Evolutionary conservation across 2,113 vertebrate genomes (phyloP), one percentile per base, ranked within the genome.

Genomic region (Otis tarda): DNA sequence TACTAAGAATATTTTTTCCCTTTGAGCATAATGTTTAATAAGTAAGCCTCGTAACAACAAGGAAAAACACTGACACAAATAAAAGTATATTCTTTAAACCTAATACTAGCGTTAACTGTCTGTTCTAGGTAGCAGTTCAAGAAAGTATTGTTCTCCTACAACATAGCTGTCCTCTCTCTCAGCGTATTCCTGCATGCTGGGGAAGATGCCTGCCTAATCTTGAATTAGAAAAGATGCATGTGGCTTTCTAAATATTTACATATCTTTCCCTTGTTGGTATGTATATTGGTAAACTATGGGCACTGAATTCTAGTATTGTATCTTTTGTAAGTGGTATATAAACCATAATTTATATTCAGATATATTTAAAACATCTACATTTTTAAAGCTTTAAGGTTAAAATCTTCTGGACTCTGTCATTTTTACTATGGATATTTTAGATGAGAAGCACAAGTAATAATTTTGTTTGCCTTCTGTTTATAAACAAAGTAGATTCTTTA

Each of bases 191-290:
- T 97, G 98, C 98, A 97, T 98, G 97, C 90, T 96, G 97, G 71
- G 94, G 94, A 97, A 90, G 95, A 97, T 95, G 90, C 79, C 95
- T 97, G 94, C 95, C 97, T 98, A 96, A 97, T 92, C 91, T 95
- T 98, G 89, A 97, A 92, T 74, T 96, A 96, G 69, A 94, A 97
- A 97, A 96, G 96, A 95, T 98, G 98, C 98, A 98, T 98, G 98
- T 97, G 86, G 91, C 94, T 98, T 97, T 97, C 94, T 98, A 97
- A 94, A 94, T 93, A 96, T 98, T 98, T 97, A 94, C 76, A 15
- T 97, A 73, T 94, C 87, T 87, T 89, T 97, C 67, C 55, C 70
- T 87, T 95, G 17, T 60, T 96, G 97, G 98, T 98, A 98, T 95
- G 97, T 98, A 98, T 94, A 88, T 91, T 94, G 93, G 31, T 74